A percentile compares a stretch with the other conserved stretches of the same genome.
Evolutionary conservation across 2,888 invertebrate genomes (phyloP).

Genomic region (Cryptocephalus moraei): DNA sequence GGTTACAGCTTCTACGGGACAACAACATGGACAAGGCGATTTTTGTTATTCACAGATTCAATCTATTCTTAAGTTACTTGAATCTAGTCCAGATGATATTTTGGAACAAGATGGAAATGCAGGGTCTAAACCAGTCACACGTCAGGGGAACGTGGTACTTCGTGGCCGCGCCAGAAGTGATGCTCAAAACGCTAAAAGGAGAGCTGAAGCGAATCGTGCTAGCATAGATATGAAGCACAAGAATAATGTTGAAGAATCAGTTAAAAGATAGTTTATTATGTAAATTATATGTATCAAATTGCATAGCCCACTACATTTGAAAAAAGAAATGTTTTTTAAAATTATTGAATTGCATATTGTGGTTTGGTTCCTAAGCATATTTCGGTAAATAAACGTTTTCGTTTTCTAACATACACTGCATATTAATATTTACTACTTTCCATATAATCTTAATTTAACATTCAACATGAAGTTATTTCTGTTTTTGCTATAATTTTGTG

Average conservation of each 20-base stretch:
- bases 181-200: slow-evolving; percentile 29
- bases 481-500: too few species aligned
- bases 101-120: slow-evolving; percentile 7
- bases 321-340: too few species aligned
- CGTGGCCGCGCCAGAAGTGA: slow-evolving; percentile 33
- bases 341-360: too few species aligned
- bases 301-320: too few species aligned
- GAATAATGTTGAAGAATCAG: slow-evolving; percentile 5
- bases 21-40: slow-evolving; percentile 9
- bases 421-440: too few species aligned
- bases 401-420: too few species aligned
- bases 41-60: slow-evolving; percentile 3
- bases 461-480: too few species aligned
- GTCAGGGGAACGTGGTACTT: slow-evolving; percentile 22
- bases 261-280: background rate
- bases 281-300: too few species aligned
- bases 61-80: slow-evolving; percentile 10
- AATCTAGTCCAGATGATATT: slow-evolving; percentile 12
- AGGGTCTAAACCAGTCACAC: slow-evolving; percentile 9
- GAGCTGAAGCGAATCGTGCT: slow-evolving; percentile 31
- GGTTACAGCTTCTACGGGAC: slow-evolving; percentile 45
- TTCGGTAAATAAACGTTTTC: too few species aligned
- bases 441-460: too few species aligned
- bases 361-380: too few species aligned
- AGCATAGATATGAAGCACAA: slow-evolving; percentile 13